phyloP scores from a whole-genome alignment of 2,113 vertebrate species.

The Larimichthys polyactis region DNA sequence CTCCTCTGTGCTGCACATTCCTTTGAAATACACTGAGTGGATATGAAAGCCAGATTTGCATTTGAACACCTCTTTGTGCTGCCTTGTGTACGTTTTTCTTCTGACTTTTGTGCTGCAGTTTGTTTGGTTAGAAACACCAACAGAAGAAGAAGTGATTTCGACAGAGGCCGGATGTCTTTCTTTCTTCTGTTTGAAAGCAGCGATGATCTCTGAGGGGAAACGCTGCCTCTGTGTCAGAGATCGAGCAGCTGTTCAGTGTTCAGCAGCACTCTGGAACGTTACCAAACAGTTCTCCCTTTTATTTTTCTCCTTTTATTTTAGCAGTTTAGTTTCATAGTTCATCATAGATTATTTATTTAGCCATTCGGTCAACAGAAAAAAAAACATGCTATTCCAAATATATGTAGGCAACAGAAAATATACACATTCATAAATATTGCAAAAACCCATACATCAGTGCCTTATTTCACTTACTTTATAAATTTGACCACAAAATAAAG shows the following conservation, averaged over 20 bases:
- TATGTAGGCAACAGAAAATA: too few relatives aligned
- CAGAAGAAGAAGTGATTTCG: constrained; percentile 15
- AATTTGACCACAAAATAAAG: too few relatives aligned
- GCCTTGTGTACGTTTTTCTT: background rate
- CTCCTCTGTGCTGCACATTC: background rate
- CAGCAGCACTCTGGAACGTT: background rate
- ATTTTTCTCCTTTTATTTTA: background rate
- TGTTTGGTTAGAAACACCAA: constrained; percentile 8
- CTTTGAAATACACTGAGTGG: constrained; percentile 6
- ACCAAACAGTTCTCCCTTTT: background rate
- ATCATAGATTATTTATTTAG: too few relatives aligned
- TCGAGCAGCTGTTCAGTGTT: constrained; percentile 16
- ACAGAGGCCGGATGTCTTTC: background rate
- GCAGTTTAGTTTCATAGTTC: too few relatives aligned
- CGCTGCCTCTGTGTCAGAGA: background rate
- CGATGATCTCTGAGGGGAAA: background rate
- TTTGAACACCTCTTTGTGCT: constrained; percentile 20
- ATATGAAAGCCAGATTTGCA: constrained; percentile 30
- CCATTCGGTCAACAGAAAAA: too few relatives aligned
- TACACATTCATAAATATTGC: too few relatives aligned
- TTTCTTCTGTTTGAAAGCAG: constrained; percentile 9
- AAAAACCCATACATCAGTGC: too few relatives aligned
- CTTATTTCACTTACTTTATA: too few relatives aligned
- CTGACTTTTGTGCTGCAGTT: background rate
- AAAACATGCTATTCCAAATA: too few relatives aligned